Conservation (phyloP, 1,140 invertebrate species). For the Drosophila obscura region DNA sequence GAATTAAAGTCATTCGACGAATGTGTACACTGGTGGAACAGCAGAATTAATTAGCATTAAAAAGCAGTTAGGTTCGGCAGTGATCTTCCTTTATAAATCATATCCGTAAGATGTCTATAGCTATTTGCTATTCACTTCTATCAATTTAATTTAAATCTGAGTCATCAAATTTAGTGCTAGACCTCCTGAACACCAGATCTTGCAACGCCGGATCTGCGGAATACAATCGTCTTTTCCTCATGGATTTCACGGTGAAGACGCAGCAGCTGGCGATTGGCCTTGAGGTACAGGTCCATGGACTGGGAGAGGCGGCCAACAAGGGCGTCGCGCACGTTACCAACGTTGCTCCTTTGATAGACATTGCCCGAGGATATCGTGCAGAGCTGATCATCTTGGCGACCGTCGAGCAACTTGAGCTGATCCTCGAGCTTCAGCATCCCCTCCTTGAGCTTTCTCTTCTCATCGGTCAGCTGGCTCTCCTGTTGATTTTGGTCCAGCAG, state of each 20-base stretch:
- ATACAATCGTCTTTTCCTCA: slow-evolving; percentile 30
- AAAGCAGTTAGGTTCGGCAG: too few species aligned
- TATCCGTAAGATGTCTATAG: too few species aligned
- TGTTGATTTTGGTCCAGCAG: slow-evolving; percentile 49
- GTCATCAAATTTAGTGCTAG: too few species aligned
- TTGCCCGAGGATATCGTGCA: slow-evolving; percentile 54
- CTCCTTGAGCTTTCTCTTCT: slow-evolving; percentile 53
- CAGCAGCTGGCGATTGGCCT: slow-evolving; percentile 45
- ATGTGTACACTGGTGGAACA: too few species aligned
- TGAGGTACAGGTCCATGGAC: slow-evolving; percentile 43
- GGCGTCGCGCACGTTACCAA: slow-evolving; percentile 32
- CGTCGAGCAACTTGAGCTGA: slow-evolving; percentile 41
- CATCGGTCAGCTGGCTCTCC: slow-evolving; percentile 36
- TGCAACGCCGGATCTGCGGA: not conserved
- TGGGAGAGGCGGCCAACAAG: slow-evolving; percentile 20
- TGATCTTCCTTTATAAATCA: too few species aligned
- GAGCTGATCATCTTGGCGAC: slow-evolving; percentile 37
- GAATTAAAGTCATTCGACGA: too few species aligned
- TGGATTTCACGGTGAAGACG: slow-evolving; percentile 46
- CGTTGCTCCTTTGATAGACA: slow-evolving; percentile 54
- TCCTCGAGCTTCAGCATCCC: slow-evolving; percentile 40
- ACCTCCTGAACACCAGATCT: too few species aligned
- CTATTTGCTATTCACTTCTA: too few species aligned
- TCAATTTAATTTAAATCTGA: too few species aligned
- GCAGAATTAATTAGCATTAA: too few species aligned